Conservation (phyloP, 2,888 invertebrate species). For the Caenorhabditis japonica region DNA sequence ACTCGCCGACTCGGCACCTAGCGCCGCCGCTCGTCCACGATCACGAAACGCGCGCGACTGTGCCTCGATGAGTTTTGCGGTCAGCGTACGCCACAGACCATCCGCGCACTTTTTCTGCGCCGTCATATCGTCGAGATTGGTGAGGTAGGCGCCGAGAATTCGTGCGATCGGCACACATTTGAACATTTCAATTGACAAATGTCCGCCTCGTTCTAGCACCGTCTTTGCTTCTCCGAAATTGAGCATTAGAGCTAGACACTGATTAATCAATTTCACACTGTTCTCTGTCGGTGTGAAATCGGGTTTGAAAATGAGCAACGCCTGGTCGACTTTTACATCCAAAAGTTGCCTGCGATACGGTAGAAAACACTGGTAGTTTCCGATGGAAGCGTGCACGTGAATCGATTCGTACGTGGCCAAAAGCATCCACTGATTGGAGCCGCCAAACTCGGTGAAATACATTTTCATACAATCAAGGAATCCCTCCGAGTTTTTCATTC, state of each 20-base stretch:
- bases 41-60: not conserved
- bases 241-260: slow-evolving; percentile 41
- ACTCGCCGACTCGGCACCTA: not conserved
- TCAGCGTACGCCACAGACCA: slow-evolving; percentile 31
- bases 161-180: slow-evolving; percentile 38
- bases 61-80: slow-evolving; percentile 10
- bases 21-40: too few species aligned
- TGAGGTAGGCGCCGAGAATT: slow-evolving; percentile 35
- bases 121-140: slow-evolving; percentile 1
- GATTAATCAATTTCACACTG: slow-evolving; percentile 33
- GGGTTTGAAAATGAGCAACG: slow-evolving; percentile 21
- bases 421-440: not conserved
- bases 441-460: slow-evolving; percentile 14
- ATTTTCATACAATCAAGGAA: slow-evolving; percentile 2
- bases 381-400: slow-evolving; percentile 23
- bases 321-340: not conserved
- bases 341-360: slow-evolving; percentile 20
- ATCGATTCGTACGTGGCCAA: slow-evolving; percentile 22
- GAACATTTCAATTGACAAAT: slow-evolving; percentile 35
- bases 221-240: slow-evolving; percentile 28
- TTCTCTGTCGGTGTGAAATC: slow-evolving; percentile 28
- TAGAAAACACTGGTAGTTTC: slow-evolving; percentile 8
- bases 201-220: slow-evolving; percentile 39
- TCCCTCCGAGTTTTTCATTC: slow-evolving; percentile 7
- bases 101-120: slow-evolving; percentile 40